Conservation (phyloP, 2,113 vertebrate species). For the Chionis minor region DNA sequence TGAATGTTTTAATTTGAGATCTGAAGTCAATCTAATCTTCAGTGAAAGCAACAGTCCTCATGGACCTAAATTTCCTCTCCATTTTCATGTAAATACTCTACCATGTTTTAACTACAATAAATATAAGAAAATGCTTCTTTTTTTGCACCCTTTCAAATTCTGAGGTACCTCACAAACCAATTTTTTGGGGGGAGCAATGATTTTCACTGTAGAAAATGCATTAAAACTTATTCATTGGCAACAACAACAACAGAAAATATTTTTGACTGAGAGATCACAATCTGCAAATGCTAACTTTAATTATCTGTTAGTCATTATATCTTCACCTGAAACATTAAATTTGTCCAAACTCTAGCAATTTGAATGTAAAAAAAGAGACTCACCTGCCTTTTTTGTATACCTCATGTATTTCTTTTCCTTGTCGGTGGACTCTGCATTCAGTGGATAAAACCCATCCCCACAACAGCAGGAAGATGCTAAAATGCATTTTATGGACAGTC, state of each 20-base stretch:
- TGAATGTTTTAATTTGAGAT: not conserved
- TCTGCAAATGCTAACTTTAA: not conserved
- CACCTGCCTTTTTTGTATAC: constrained; percentile 83
- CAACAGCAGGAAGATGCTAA: constrained; percentile 80
- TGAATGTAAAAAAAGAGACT: constrained; percentile 46
- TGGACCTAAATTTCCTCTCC: not conserved
- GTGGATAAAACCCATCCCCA: constrained; percentile 78
- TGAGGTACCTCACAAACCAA: not conserved
- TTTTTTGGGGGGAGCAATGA: not conserved
- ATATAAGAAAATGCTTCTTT: not conserved
- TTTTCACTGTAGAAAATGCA: constrained; percentile 9
- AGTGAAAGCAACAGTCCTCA: not conserved
- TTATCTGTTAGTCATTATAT: not conserved
- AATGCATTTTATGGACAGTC: constrained; percentile 79
- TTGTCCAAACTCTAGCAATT: not conserved
- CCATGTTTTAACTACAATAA: not conserved
- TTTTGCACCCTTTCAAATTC: not conserved
- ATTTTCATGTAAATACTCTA: not conserved
- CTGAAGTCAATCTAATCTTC: not conserved
- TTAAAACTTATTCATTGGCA: not conserved
- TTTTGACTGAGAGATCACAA: not conserved
- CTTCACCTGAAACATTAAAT: not conserved
- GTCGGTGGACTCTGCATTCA: constrained; percentile 70
- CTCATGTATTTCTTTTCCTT: constrained; percentile 72
- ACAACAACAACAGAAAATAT: not conserved